Percentiles rank a stretch among this genome's conserved stretches.
phyloP scores from a whole-genome alignment of 1,140 invertebrate genomes.

The Drosophila insularis region DNA sequence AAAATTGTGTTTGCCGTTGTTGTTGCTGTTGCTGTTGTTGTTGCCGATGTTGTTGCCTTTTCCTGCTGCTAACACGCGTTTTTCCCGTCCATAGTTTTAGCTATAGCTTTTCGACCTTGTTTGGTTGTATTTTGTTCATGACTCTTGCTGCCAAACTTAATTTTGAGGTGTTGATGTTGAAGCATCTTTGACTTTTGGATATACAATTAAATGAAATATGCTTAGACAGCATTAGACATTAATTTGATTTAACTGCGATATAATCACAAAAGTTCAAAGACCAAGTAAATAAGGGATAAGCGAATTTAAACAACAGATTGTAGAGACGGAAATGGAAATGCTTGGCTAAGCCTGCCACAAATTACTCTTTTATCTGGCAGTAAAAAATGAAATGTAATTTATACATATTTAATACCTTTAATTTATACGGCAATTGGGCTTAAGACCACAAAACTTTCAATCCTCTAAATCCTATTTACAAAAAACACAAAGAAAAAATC shows the following conservation, averaged over 20 bases:
- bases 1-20: slow-evolving; percentile 32
- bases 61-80: slow-evolving; percentile 52
- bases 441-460: slow-evolving; percentile 42
- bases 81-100: slow-evolving; percentile 50
- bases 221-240: slow-evolving; percentile 70
- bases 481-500: slow-evolving; percentile 42
- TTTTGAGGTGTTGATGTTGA: slow-evolving; percentile 71
- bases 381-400: slow-evolving; percentile 24
- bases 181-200: slow-evolving; percentile 50
- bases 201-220: slow-evolving; percentile 64
- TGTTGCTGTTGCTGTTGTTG: slow-evolving; percentile 23
- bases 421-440: slow-evolving; percentile 62
- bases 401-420: slow-evolving; percentile 41
- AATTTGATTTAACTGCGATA: slow-evolving; percentile 60
- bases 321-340: background rate
- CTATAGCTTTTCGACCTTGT: slow-evolving; percentile 47
- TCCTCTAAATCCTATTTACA: slow-evolving; percentile 45
- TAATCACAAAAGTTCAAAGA: slow-evolving; percentile 3
- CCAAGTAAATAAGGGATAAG: background rate
- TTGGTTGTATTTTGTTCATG: slow-evolving; percentile 54
- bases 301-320: background rate
- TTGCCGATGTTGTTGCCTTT: slow-evolving; percentile 30
- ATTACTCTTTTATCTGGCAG: slow-evolving; percentile 12
- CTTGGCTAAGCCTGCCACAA: background rate
- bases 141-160: slow-evolving; percentile 51